Base-by-base conservation (phyloP, 37 sponge, comb jelly and placozoan species). In the Spongilla lacustris region DNA sequence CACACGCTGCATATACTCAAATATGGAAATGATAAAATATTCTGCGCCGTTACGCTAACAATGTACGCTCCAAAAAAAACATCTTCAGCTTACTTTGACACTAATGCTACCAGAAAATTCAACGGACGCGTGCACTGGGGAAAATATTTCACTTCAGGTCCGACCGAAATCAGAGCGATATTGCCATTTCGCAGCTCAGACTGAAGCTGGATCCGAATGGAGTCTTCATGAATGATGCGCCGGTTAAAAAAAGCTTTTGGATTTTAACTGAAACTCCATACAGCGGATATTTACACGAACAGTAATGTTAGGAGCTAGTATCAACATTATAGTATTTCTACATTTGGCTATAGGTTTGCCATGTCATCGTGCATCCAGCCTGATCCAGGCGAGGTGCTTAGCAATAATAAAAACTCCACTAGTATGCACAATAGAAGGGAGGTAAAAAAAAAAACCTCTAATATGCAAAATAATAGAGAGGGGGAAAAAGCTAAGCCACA, bases 11-110 rank as follows among this genome's bases (percentile, higher is more conserved):
- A n/a, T n/a, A n/a, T n/a, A n/a, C n/a, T n/a, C n/a, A n/a, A n/a
- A n/a, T 31, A 34, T 29, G 75, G 80, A n/a, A 29, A 22, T 21
- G 33, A 34, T 46, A 46, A 48, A 11, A 70, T 83, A 36, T 28
- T 58, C 23, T 89, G 90, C 67, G 90, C 90, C n/a, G 74, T 89
- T 75, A 89, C 90, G 23, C 80, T 89, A 30, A 89, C 90, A 23
- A 89, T 89, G 22, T 89, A 89, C 30, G 85, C 74, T 72, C 74
- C 66, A 19, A 31, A 32, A 25, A 11, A 49, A 8, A 84, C 50
- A 31, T 84, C 76, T 4, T n/a, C 50, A 1, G 49, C 50, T 13
- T 89, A 89, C 34, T 89, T 89, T 69, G 68, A 84, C 36, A 49
- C 38, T 38, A 21, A 71, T 33, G 88, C 82, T 21, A 88, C 82